These are phyloP conservation scores for Indicator maculatus DNA, from an alignment of 2,113 vertebrate genomes.

Conservation along the genomic window DNA sequence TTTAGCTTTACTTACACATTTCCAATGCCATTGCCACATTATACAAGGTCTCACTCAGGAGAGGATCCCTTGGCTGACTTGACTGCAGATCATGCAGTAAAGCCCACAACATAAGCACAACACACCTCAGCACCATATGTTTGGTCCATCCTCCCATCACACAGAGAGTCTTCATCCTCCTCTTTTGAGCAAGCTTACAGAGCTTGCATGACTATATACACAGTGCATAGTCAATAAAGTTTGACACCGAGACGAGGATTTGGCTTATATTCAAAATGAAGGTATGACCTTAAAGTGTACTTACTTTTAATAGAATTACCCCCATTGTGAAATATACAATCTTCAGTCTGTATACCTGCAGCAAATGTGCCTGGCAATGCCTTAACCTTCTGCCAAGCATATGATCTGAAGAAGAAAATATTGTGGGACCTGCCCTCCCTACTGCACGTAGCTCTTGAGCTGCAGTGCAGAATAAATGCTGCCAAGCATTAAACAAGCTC, in stretches of 20 bases:
- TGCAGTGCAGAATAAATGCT: not conserved
- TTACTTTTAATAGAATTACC: not conserved
- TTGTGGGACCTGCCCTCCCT: fast-evolving
- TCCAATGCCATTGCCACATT: not conserved
- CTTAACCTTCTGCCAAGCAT: not conserved
- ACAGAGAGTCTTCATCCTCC: not conserved
- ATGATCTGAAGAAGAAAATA: not conserved
- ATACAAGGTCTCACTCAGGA: fast-evolving
- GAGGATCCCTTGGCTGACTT: not conserved
- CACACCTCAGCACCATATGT: fast-evolving
- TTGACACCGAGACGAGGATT: not conserved
- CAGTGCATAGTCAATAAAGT: not conserved
- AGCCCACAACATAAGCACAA: fast-evolving
- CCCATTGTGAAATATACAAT: not conserved
- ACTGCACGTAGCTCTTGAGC: fast-evolving
- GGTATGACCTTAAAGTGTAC: not conserved
- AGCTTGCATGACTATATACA: not conserved
- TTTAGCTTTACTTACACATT: not conserved
- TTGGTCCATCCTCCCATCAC: not conserved
- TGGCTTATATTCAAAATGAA: not conserved
- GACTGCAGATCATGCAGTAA: not conserved
- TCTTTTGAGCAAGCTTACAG: not conserved
- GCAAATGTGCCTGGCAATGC: not conserved
- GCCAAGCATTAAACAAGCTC: not conserved
- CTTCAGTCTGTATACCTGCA: fast-evolving